Base-by-base conservation (phyloP, 2,113 vertebrate genomes). In the Grammomys dolichurus region DNA sequence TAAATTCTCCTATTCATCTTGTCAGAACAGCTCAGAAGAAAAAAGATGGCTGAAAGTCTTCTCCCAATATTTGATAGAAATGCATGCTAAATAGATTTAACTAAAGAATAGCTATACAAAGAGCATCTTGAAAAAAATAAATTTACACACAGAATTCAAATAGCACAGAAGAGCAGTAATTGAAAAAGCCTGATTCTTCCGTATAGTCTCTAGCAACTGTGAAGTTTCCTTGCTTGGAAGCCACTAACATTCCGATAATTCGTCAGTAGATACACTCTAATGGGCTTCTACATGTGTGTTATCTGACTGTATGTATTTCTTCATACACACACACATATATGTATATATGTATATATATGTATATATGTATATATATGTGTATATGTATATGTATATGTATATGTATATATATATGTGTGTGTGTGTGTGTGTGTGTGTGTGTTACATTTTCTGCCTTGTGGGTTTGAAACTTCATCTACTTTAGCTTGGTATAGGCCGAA, bases 71-170 rank as follows among this genome's bases (percentile, higher is more conserved):
- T 63, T 77, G 63, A 95, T 43, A 46, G 54, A 93, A 87, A 19
- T 91, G 40, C 58, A 87, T 90, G 40, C 87, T 89, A 94, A 91
- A 81, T 73, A 95, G 54, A 86, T 86, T 93, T 82, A 92, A 77
- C 48, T 58, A 17, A 94, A 93, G 31, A 94, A 96, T 36, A 77
- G 17, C 75, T 46, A 16, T 67, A 36, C 7, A 60, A 88, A 43
- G 22, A 7, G 17, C 22, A 40, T 58, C 73, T 46, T 94, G 58
- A 17, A 28, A 17, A 28, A 78, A 89, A 84, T 75, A 84, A 56
- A 92, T 33, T 31, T 84, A 76, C 20, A 90, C 16, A 48, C 17
- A 54, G 22, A 93, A 93, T 94, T 89, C 22, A 51, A 67, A 96
- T 81, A 89, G 14, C 60, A 63, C 63, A 58, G 36, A 40, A 92